Percentiles rank a stretch among this genome's conserved stretches.
These are phyloP conservation scores for Metaphire vulgaris DNA, from an alignment of 1,140 invertebrate genomes.

Conservation along the genomic window DNA sequence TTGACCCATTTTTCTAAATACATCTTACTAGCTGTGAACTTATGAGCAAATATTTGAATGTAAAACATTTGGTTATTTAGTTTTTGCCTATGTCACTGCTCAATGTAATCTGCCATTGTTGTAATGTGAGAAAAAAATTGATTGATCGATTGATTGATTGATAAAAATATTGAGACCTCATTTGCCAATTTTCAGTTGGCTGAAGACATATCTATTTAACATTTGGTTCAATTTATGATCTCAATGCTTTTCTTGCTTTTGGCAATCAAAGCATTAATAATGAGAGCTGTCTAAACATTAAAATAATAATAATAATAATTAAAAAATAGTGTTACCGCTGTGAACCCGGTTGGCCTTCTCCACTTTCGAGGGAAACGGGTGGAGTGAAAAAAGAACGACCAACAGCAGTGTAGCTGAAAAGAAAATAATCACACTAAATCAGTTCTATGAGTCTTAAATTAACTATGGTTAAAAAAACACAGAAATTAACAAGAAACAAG, in stretches of 20 bases:
- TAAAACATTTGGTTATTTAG: no score
- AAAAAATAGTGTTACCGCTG: slow-evolving; percentile 63
- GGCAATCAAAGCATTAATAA: no score
- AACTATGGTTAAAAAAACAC: not conserved
- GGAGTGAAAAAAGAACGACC: slow-evolving; percentile 98
- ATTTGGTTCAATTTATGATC: no score
- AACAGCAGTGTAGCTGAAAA: slow-evolving; percentile 75
- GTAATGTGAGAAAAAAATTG: no score
- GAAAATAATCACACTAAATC: not conserved
- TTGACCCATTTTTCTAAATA: no score
- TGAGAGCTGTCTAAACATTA: not conserved
- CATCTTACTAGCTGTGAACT: no score
- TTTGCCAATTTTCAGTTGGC: not conserved
- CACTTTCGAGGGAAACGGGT: slow-evolving; percentile 95
- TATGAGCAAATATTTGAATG: no score
- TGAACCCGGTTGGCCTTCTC: slow-evolving; percentile 98
- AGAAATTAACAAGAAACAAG: not conserved
- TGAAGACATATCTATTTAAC: no score
- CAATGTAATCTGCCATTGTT: no score
- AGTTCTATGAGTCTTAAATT: not conserved
- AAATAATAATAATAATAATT: not conserved
- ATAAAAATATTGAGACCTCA: not conserved
- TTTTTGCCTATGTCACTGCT: no score
- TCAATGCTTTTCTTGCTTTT: no score
- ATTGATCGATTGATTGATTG: no score